Evolutionary conservation across 2,888 invertebrate species (phyloP).

Genomic region (Sialis fuliginosa): DNA sequence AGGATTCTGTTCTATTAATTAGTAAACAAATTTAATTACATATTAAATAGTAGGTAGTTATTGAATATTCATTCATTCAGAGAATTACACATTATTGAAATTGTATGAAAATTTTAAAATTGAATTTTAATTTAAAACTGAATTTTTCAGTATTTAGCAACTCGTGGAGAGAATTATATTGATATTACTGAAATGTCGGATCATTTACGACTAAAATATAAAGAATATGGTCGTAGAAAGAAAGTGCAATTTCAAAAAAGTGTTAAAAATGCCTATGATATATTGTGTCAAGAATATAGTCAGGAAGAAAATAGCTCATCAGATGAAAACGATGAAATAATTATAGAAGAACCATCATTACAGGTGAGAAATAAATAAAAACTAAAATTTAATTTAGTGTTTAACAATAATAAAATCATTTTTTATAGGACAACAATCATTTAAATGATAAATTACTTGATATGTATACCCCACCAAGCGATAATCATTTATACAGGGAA

Average conservation of each 20-base stretch:
- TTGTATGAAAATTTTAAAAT: too few species aligned
- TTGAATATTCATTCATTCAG: too few species aligned
- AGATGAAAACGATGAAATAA: slow-evolving; percentile 34
- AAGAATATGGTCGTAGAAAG: slow-evolving; percentile 69
- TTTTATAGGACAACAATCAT: slow-evolving; percentile 13
- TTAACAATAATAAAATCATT: slow-evolving; percentile 6
- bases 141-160: slow-evolving; percentile 1
- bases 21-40: too few species aligned
- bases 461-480: slow-evolving; percentile 27
- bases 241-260: slow-evolving; percentile 57
- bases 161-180: neutral
- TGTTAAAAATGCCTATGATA: slow-evolving; percentile 62
- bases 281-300: slow-evolving; percentile 50
- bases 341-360: neutral
- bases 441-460: slow-evolving; percentile 27
- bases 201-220: slow-evolving; percentile 21
- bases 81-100: too few species aligned
- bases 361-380: neutral
- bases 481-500: slow-evolving; percentile 17
- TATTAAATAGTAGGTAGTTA: too few species aligned
- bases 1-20: too few species aligned
- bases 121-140: too few species aligned
- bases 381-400: neutral
- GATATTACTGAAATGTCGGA: slow-evolving; percentile 3
- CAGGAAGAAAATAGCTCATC: slow-evolving; percentile 32